Conservation (phyloP, 2,113 vertebrate genomes). For the Solea solea region DNA sequence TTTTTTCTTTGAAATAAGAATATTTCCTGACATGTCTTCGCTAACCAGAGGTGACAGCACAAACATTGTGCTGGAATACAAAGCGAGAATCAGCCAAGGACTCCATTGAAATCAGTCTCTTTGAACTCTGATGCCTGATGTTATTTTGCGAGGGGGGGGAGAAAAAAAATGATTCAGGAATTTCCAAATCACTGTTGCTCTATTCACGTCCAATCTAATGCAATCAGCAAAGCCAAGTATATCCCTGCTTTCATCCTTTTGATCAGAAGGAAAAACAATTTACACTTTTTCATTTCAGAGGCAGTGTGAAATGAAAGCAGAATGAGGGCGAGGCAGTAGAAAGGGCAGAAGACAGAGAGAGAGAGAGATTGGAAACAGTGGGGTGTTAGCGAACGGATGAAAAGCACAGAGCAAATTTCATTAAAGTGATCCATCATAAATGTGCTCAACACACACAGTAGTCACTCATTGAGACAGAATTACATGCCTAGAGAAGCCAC, state of each 20-base stretch:
- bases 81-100: constrained; percentile 24
- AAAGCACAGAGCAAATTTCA: constrained; percentile 58
- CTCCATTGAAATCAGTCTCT: constrained; percentile 42
- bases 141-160: constrained; percentile 23
- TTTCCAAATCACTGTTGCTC: constrained; percentile 54
- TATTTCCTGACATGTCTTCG: constrained; percentile 4
- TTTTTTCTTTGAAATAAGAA: not conserved
- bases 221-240: constrained; percentile 50
- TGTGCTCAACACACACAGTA: not conserved
- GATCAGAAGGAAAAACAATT: constrained; percentile 63
- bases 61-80: constrained; percentile 22
- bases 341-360: constrained; percentile 38
- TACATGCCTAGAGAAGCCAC: constrained; percentile 21
- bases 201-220: constrained; percentile 53
- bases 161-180: constrained; percentile 46
- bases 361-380: constrained; percentile 37
- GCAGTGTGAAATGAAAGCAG: constrained; percentile 49
- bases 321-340: constrained; percentile 31
- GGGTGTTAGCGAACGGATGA: constrained; percentile 41
- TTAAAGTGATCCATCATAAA: constrained; percentile 61
- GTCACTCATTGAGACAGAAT: constrained; percentile 7
- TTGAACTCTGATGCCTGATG: constrained; percentile 45
- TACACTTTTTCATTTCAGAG: constrained; percentile 57
- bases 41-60: constrained; percentile 34
- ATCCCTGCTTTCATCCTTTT: constrained; percentile 63